Conservation (phyloP, 2,888 invertebrate species). For the Orchestes rusci region DNA sequence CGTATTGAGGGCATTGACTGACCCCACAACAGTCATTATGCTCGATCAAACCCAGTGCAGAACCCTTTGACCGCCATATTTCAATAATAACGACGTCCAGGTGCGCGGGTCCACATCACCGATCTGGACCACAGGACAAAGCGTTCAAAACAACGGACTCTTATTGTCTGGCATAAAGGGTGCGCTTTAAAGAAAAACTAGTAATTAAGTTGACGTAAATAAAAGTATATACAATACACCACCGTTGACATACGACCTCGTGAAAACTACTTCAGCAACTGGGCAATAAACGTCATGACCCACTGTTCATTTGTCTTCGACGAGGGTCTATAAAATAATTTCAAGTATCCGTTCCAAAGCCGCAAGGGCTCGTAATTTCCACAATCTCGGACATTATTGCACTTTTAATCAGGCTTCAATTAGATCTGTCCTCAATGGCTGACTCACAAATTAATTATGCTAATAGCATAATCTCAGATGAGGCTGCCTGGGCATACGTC, state of each 20-base stretch:
- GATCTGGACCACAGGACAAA: conserved; percentile 29
- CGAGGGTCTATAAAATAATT: conserved; percentile 45
- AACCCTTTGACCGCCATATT: conserved; percentile 30
- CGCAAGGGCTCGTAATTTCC: conserved; percentile 14
- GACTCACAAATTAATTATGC: conserved; percentile 17
- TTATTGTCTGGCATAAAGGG: conserved; percentile 27
- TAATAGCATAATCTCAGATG: conserved; percentile 18
- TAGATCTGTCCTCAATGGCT: not conserved
- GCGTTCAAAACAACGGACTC: conserved; percentile 29
- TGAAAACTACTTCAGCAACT: too few relatives aligned
- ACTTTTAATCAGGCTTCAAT: not conserved
- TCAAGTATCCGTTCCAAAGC: conserved; percentile 37
- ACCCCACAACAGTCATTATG: conserved; percentile 16
- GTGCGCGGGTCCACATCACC: conserved; percentile 26
- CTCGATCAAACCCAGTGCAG: conserved; percentile 20
- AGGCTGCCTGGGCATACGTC: conserved; percentile 23
- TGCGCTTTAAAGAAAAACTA: too few relatives aligned
- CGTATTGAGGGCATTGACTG: not conserved
- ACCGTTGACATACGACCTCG: too few relatives aligned
- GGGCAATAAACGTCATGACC: conserved; percentile 46
- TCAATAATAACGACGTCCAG: conserved; percentile 29
- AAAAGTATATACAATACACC: too few relatives aligned
- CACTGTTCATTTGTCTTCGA: conserved; percentile 45
- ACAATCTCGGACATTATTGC: not conserved
- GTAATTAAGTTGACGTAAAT: too few relatives aligned